Evolutionary conservation across 2,888 invertebrate genomes (phyloP), one percentile per base, ranked within the genome.

Genomic region (Cantharis flavilabris): DNA sequence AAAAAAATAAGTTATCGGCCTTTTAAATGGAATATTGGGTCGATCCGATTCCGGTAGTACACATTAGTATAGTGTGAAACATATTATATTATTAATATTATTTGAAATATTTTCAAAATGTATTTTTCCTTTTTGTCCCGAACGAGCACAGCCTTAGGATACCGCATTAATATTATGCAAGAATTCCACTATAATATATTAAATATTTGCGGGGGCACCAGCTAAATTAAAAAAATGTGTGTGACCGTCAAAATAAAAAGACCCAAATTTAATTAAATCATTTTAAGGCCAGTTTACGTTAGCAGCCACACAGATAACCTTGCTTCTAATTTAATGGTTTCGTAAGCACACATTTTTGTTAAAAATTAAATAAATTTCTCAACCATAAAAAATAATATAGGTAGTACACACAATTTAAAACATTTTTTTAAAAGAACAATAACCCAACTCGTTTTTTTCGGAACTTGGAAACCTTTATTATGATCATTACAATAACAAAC

Each of bases 321-420:
- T 71, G 71, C 71, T 14, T 63, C 62, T 26, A 71, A 71, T 71
- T 71, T 71, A 26, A 64, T 67, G 71, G 62, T 63, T 71, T 71
- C 63, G 16, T 62, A 71, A 71, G 63, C 28, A n/a, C 14, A 62
- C 23, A 71, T 71, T 71, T 71, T 64, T 62, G 26, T 62, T 11
- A 14, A 67, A 67, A 20, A 67, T 67, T 67, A 67, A 23, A 67
- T 67, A 67, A 67, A 67, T 67, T 20, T 20, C 20, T 67, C 65
- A 67, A 67, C 65, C 65, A 26, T 67, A 26, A 67, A 67, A 67
- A 67, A 33, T 16, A 16, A 16, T 33, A 33, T 33, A 33, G 11
- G n/a, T 7, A 49, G n/a, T n/a, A 49, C 49, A 67, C 65, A 67
- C 65, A 67, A 67, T 23, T 67, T 23, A 26, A 23, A 67, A 67